Conservation (phyloP, 2,797 vertebrate genomes). For the Acanthopagrus latus region DNA sequence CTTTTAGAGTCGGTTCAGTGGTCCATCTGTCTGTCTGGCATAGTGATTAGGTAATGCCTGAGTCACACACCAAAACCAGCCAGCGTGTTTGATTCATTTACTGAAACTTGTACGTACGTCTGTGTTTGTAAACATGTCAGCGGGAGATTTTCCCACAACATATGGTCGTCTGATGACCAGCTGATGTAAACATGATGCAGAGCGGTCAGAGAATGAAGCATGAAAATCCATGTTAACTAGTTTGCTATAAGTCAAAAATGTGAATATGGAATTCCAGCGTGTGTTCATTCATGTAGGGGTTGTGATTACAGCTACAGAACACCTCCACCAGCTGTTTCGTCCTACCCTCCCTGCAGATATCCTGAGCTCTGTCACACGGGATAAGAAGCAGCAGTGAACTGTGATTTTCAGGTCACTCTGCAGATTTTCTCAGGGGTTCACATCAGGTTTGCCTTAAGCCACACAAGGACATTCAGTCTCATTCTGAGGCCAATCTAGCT, state of each 20-base stretch:
- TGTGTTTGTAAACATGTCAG: slow-evolving; percentile 42
- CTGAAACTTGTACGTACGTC: neutral
- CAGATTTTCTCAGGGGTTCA: slow-evolving; percentile 36
- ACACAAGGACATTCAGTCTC: slow-evolving; percentile 9
- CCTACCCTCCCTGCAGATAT: neutral
- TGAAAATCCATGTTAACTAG: neutral
- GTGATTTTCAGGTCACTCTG: slow-evolving; percentile 30
- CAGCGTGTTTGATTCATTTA: slow-evolving; percentile 43
- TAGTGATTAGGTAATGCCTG: slow-evolving; percentile 55
- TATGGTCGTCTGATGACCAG: slow-evolving; percentile 26
- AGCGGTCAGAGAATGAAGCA: neutral
- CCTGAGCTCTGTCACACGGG: slow-evolving; percentile 8
- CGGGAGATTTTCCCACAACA: slow-evolving; percentile 23
- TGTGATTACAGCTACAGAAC: slow-evolving; percentile 25
- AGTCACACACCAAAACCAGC: slow-evolving; percentile 51
- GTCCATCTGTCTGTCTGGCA: slow-evolving; percentile 69
- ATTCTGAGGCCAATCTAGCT: neutral
- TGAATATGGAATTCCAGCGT: no score
- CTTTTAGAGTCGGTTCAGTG: slow-evolving; percentile 58
- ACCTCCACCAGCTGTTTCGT: slow-evolving; percentile 17
- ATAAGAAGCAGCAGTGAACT: slow-evolving; percentile 39
- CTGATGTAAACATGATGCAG: slow-evolving; percentile 12
- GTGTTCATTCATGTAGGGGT: no score
- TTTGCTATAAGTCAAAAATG: neutral
- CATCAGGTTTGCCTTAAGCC: slow-evolving; percentile 22